Evolutionary conservation across 2,888 invertebrate species (phyloP).

Genomic region (Meiosimyza decipiens): DNA sequence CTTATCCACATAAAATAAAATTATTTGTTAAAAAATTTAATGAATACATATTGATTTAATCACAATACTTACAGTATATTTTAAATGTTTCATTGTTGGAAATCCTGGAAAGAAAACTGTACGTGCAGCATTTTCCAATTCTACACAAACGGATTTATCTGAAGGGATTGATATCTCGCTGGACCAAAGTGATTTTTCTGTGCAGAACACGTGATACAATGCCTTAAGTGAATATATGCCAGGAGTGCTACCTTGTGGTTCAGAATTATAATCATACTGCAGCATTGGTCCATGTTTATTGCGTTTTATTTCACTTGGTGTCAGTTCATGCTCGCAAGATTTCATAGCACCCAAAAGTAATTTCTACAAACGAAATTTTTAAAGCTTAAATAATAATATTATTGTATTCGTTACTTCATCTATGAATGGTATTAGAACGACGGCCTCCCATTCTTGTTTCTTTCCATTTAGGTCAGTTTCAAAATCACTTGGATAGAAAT

Average conservation of each 20-base stretch:
- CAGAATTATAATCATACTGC: conserved; percentile 75
- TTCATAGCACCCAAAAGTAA: conserved; percentile 82
- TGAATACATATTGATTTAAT: too few relatives aligned
- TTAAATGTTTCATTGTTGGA: conserved; percentile 88
- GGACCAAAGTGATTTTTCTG: conserved; percentile 54
- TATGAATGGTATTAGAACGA: conserved; percentile 93
- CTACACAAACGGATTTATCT: conserved; percentile 51
- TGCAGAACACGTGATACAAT: conserved; percentile 62
- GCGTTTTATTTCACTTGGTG: conserved; percentile 76
- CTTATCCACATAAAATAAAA: too few relatives aligned
- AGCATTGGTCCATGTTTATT: conserved; percentile 91
- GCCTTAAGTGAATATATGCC: conserved; percentile 73
- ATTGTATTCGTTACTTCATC: conserved; percentile 73
- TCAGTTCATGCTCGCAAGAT: conserved; percentile 74
- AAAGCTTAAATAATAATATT: not conserved
- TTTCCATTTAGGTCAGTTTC: conserved; percentile 96
- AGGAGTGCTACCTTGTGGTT: conserved; percentile 70
- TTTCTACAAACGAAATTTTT: conserved; percentile 64
- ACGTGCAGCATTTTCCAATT: conserved; percentile 52
- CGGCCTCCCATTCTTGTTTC: conserved; percentile 95
- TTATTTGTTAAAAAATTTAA: too few relatives aligned
- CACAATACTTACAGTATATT: conserved; percentile 74
- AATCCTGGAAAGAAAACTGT: conserved; percentile 83
- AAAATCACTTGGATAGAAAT: conserved; percentile 92
- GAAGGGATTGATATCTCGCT: conserved; percentile 51